Percentiles rank a stretch among this genome's conserved stretches.
Conservation (phyloP, 2,888 invertebrate genomes). For the Octonoba sinensis region DNA sequence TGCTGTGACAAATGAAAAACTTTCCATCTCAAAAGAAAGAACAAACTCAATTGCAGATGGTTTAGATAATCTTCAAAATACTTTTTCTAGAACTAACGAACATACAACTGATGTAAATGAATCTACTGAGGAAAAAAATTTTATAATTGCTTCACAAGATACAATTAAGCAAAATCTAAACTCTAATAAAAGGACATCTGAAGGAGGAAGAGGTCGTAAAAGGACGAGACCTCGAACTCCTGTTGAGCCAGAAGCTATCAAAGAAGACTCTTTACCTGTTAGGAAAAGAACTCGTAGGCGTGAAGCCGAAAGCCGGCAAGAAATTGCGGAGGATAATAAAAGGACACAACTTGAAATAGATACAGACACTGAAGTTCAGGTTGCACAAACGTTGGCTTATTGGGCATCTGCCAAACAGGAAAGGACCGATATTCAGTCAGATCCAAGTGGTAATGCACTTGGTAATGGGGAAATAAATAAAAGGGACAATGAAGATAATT, state of each 20-base stretch:
- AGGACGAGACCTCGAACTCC: slow-evolving; percentile 55
- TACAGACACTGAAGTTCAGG: slow-evolving; percentile 64
- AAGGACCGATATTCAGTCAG: slow-evolving; percentile 51
- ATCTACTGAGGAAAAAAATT: slow-evolving; percentile 14
- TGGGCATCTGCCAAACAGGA: slow-evolving; percentile 62
- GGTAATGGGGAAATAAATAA: slow-evolving; percentile 56
- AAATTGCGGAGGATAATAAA: slow-evolving; percentile 29
- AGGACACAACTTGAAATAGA: slow-evolving; percentile 47
- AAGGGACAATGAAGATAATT: slow-evolving; percentile 34
- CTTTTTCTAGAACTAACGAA: slow-evolving; percentile 37
- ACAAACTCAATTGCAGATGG: slow-evolving; percentile 36
- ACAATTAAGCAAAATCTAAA: background rate
- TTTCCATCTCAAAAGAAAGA: slow-evolving; percentile 31
- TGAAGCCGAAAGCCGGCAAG: slow-evolving; percentile 24
- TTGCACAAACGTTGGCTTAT: slow-evolving; percentile 60
- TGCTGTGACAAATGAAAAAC: slow-evolving; percentile 48
- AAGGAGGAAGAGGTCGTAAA: slow-evolving; percentile 49
- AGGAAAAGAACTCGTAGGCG: slow-evolving; percentile 46
- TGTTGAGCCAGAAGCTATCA: slow-evolving; percentile 30
- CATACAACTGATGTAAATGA: slow-evolving; percentile 23
- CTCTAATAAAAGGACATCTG: slow-evolving; percentile 43
- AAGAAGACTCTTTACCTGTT: slow-evolving; percentile 48
- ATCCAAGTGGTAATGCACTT: slow-evolving; percentile 25
- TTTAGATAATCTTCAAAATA: slow-evolving; percentile 15
- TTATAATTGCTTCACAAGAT: slow-evolving; percentile 7